These are phyloP conservation scores for Tretioscincus oriximinensis DNA, from an alignment of 2,113 vertebrate species.

Conservation along the genomic window DNA sequence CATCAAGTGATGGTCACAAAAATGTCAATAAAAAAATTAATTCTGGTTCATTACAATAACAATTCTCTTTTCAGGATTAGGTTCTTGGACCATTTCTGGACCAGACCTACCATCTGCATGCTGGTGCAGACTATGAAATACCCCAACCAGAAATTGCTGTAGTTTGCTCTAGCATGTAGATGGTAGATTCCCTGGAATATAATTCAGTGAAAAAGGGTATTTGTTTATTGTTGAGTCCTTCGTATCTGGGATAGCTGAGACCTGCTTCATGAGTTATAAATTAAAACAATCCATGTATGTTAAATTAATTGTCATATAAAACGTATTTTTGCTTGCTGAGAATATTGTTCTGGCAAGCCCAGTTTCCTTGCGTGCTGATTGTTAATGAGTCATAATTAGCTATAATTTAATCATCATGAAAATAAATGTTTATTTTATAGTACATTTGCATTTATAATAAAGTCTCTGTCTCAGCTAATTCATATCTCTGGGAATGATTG, in stretches of 20 bases:
- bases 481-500: conserved; percentile 24
- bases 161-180: too few species aligned
- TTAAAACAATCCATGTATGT: conserved; percentile 34
- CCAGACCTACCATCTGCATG: too few species aligned
- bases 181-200: too few species aligned
- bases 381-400: conserved; percentile 48
- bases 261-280: conserved; percentile 26
- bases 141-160: too few species aligned
- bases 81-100: neutral
- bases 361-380: conserved; percentile 34
- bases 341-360: conserved; percentile 17
- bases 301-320: conserved; percentile 43
- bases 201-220: too few species aligned
- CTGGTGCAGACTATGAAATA: too few species aligned
- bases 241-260: conserved; percentile 16
- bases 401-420: conserved; percentile 47
- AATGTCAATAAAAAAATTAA: neutral
- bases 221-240: conserved; percentile 17
- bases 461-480: conserved; percentile 12
- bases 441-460: conserved; percentile 19
- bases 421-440: conserved; percentile 46
- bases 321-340: conserved; percentile 45
- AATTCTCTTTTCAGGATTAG: neutral
- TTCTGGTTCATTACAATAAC: neutral
- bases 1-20: neutral